phyloP scores from a whole-genome alignment of 2,797 vertebrate species.

The Gymnoscopelus microlampas region DNA sequence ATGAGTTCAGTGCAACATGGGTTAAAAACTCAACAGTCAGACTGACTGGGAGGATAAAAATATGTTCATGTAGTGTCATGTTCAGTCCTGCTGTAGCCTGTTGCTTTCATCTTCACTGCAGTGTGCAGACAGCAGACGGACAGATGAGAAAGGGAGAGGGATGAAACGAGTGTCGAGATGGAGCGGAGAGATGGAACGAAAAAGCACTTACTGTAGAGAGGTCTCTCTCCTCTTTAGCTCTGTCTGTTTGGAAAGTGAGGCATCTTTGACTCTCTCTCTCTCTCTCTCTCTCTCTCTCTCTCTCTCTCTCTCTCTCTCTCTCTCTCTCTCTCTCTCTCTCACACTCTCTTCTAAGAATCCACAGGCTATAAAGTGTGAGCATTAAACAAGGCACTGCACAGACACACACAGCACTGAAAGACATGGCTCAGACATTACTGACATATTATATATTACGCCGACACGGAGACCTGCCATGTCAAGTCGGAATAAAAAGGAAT shows the following conservation, averaged over 20 bases:
- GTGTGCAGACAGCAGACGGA: conserved; percentile 44
- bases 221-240: conserved; percentile 30
- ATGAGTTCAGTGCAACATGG: conserved; percentile 7
- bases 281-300: background rate
- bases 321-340: background rate
- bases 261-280: background rate
- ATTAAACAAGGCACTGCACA: background rate
- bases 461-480: too few species aligned
- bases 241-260: conserved; percentile 18
- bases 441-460: background rate
- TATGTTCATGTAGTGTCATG: conserved; percentile 26
- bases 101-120: conserved; percentile 62
- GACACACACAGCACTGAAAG: background rate
- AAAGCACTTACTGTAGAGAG: conserved; percentile 35
- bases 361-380: background rate
- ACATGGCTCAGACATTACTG: background rate
- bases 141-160: conserved; percentile 43
- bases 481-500: too few species aligned
- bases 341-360: background rate
- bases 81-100: conserved; percentile 40
- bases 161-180: conserved; percentile 44
- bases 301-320: background rate
- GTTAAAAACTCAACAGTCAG: conserved; percentile 24
- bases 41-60: conserved; percentile 21
- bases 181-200: conserved; percentile 23